These are phyloP conservation scores for Drosophila eugracilis DNA, from an alignment of 1,140 invertebrate species.

Conservation along the genomic window DNA sequence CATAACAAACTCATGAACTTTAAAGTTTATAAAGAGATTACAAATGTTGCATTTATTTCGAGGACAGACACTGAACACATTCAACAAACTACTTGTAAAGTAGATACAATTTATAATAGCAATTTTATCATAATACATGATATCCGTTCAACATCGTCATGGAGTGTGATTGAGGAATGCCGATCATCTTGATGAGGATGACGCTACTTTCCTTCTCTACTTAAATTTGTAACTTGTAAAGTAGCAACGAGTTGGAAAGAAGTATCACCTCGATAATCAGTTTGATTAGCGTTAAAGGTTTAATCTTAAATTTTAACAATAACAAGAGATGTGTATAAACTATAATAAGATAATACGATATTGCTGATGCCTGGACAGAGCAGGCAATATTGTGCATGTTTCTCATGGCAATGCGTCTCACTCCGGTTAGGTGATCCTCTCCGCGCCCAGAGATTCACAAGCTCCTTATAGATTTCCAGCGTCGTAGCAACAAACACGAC, in stretches of 20 bases:
- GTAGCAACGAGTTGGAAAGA: background rate
- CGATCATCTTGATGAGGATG: background rate
- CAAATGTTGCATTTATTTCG: conserved; percentile 51
- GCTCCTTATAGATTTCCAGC: conserved; percentile 87
- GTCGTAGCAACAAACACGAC: conserved; percentile 90
- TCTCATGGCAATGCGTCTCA: conserved; percentile 41
- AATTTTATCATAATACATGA: conserved; percentile 26
- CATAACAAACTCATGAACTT: background rate
- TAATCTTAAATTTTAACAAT: conserved; percentile 36
- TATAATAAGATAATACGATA: conserved; percentile 47
- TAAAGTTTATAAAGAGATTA: conserved; percentile 51
- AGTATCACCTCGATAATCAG: background rate
- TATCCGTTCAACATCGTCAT: conserved; percentile 30
- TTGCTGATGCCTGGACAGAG: conserved; percentile 17
- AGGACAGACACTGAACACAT: conserved; percentile 61
- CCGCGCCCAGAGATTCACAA: conserved; percentile 84
- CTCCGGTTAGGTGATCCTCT: background rate
- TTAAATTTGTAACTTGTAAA: background rate
- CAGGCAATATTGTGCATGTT: conserved; percentile 56
- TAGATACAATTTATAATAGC: conserved; percentile 48
- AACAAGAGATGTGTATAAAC: conserved; percentile 42
- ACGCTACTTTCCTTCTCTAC: background rate
- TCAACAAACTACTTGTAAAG: conserved; percentile 72
- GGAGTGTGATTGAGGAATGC: conserved; percentile 18
- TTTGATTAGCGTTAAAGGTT: conserved; percentile 31